Percentiles rank a stretch among this genome's conserved stretches.
phyloP scores from a whole-genome alignment of 2,113 vertebrate genomes.

The Chlorodrepanis virens region DNA sequence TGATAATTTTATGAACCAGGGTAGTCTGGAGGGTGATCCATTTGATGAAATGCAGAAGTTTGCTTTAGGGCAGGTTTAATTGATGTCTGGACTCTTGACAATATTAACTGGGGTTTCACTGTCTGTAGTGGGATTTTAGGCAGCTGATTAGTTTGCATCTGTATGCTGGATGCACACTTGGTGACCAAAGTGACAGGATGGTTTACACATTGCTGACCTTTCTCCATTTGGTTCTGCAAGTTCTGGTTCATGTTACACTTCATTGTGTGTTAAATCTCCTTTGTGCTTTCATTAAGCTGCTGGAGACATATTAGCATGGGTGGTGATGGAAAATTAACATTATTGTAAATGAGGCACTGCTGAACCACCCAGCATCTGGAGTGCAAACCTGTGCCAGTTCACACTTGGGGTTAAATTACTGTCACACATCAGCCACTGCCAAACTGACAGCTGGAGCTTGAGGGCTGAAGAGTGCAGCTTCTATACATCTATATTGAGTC shows the following conservation, averaged over 20 bases:
- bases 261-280: neutral
- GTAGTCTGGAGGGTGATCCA: neutral
- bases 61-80: neutral
- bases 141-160: neutral
- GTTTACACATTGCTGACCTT: slow-evolving; percentile 46
- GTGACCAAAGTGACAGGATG: slow-evolving; percentile 24
- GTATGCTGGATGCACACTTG: neutral
- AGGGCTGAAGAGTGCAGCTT: neutral
- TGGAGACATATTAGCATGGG: neutral
- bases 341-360: neutral
- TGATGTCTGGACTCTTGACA: neutral
- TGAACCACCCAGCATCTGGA: neutral
- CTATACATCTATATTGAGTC: neutral
- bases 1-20: neutral
- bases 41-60: neutral
- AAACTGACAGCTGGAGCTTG: neutral
- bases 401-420: neutral
- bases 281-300: neutral
- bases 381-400: neutral
- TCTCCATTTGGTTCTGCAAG: neutral
- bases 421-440: neutral
- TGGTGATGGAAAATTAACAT: slow-evolving; percentile 36
- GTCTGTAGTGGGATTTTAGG: neutral
- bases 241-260: neutral
- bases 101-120: neutral